Conservation (phyloP, 2,797 vertebrate species). For the Argentina silus region DNA sequence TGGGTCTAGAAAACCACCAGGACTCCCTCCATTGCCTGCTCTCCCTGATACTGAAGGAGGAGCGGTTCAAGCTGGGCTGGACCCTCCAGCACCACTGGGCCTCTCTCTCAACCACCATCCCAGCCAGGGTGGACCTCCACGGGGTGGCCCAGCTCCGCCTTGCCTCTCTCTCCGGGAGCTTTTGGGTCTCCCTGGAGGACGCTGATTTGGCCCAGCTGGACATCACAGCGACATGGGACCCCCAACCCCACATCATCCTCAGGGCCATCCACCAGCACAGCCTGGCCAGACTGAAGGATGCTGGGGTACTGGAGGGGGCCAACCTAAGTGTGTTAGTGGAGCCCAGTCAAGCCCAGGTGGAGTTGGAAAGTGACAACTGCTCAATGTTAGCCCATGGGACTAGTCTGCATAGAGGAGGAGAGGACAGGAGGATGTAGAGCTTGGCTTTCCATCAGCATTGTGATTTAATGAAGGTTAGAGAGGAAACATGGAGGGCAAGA, state of each 20-base stretch:
- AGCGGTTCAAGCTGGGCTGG: slow-evolving; percentile 44
- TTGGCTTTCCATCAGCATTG: slow-evolving; percentile 55
- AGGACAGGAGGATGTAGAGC: slow-evolving; percentile 50
- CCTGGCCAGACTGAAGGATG: slow-evolving; percentile 12
- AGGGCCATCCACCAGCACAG: slow-evolving; percentile 46
- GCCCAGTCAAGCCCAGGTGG: slow-evolving; percentile 27
- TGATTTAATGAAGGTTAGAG: slow-evolving; percentile 68
- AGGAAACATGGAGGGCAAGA: slow-evolving; percentile 59
- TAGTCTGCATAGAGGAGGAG: slow-evolving; percentile 24
- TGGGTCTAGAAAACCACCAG: slow-evolving; percentile 47
- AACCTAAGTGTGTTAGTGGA: slow-evolving; percentile 20
- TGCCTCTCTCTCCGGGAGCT: slow-evolving; percentile 45
- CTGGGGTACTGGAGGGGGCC: slow-evolving; percentile 25
- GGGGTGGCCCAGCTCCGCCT: slow-evolving; percentile 40
- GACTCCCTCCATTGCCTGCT: slow-evolving; percentile 40
- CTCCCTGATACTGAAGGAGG: slow-evolving; percentile 38
- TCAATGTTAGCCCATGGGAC: slow-evolving; percentile 45
- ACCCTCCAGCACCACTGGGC: slow-evolving; percentile 53
- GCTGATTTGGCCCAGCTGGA: slow-evolving; percentile 34
- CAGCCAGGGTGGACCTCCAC: slow-evolving; percentile 47
- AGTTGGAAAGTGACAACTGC: slow-evolving; percentile 51
- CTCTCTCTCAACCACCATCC: slow-evolving; percentile 47
- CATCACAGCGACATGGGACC: slow-evolving; percentile 36
- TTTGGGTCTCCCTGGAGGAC: slow-evolving; percentile 35
- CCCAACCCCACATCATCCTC: slow-evolving; percentile 16